Conservation (phyloP, 2,113 vertebrate genomes). For the Xiphophorus maculatus region DNA sequence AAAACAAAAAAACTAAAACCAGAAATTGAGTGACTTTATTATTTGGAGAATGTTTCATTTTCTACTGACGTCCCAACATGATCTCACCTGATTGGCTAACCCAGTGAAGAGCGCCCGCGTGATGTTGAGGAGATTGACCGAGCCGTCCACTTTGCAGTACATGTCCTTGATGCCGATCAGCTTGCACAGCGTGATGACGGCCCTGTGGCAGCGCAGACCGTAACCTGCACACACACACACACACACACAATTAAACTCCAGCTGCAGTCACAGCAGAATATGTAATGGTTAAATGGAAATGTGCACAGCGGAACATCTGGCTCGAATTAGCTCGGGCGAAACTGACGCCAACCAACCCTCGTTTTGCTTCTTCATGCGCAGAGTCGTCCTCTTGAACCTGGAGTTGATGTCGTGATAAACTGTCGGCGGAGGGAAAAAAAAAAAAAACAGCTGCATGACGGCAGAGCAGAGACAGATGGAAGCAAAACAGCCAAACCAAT, state of each 20-base stretch:
- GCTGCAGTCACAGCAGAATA: not conserved
- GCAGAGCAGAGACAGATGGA: not conserved
- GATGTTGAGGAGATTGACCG: constrained; percentile 88
- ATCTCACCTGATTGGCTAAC: constrained; percentile 85
- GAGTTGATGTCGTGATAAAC: constrained; percentile 91
- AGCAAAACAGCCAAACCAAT: not conserved
- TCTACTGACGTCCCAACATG: rapidly evolving
- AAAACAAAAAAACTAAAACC: too few species aligned
- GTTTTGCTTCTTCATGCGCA: constrained; percentile 92
- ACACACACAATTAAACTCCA: not conserved
- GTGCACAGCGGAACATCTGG: not conserved
- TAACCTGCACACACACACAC: constrained; percentile 79
- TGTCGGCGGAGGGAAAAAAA: constrained; percentile 57
- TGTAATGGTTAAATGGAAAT: not conserved
- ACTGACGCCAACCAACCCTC: constrained; percentile 68
- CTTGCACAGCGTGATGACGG: constrained; percentile 91
- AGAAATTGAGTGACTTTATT: too few species aligned
- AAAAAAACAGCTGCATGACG: constrained; percentile 11
- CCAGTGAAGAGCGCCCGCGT: constrained; percentile 90
- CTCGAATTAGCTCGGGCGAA: not conserved
- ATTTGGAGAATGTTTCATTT: not conserved
- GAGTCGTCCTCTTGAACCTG: constrained; percentile 87
- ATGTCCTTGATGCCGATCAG: constrained; percentile 93
- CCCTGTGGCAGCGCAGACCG: constrained; percentile 93
- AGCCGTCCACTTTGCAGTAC: constrained; percentile 91